Evolutionary conservation across 1,140 invertebrate genomes (phyloP), one percentile per base, ranked within the genome.

Genomic region (Telenomus remus): DNA sequence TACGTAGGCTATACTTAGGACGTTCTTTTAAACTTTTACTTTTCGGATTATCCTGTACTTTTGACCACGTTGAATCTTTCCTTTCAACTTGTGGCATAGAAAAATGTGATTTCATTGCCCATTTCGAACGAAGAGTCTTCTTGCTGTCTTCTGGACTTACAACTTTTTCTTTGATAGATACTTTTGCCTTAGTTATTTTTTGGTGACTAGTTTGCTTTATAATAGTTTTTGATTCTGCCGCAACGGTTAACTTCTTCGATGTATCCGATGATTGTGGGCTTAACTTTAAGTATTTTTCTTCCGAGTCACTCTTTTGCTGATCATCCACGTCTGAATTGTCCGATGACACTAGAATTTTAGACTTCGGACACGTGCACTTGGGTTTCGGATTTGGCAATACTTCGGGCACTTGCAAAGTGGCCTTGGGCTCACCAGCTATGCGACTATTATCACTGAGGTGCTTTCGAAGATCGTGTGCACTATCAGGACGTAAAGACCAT

Each of bases 381-480:
- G 84, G 82, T 10, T 85, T 86, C 1, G 86, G 85, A 64, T 87
- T 87, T 4, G 80, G 84, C 61, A 84, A 59, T 0, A 84, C 82
- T 14, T 87, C 87, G 4, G 86, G 87, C 0, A 87, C 85, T 49
- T 86, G 82, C 0, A 87, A 71, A 0, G 81, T 83, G 70, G 82
- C 82, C 16, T 70, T 79, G 10, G 78, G 80, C 10, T 83, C 81
- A 1, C 85, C 79, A 5, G 81, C 85, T 79, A 87, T 84, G 11
- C 84, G 81, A 19, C 84, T 84, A 14, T 87, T 86, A 43, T 87
- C 85, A 75, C 87, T 88, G 47, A 82, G 80, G 61, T 88, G 87
- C 46, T 88, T 88, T 7, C 86, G 76, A 7, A 87, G 75, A 46
- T 87, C 85, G 69, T 85, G 82, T 34, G 81, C 19, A 72, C 71